These are phyloP conservation scores for Diadema setosum DNA, from an alignment of 35 echinoderm and acorn worm genomes.

Conservation along the genomic window DNA sequence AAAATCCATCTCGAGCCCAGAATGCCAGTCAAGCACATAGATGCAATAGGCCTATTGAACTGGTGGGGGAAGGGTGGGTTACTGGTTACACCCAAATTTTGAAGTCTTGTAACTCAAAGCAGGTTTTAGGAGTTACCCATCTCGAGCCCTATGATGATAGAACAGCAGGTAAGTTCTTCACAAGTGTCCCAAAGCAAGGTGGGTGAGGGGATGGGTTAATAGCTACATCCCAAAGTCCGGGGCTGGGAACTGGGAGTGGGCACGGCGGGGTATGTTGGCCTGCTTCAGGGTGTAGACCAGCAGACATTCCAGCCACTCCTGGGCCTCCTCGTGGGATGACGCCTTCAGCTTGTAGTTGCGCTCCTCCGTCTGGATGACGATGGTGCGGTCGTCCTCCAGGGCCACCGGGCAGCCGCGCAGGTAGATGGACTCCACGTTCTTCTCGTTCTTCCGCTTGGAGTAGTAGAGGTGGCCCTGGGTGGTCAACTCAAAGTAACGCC, in stretches of 20 bases:
- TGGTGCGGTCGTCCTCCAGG: constrained; percentile 84
- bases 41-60: too few species aligned
- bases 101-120: too few species aligned
- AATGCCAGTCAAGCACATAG: too few species aligned
- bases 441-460: constrained; percentile 93
- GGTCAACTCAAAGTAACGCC: constrained; percentile 94
- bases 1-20: too few species aligned
- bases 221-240: neutral
- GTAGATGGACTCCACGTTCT: constrained; percentile 95
- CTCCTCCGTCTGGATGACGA: constrained; percentile 76
- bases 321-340: constrained; percentile 44
- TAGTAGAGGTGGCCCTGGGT: constrained; percentile 89
- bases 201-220: too few species aligned
- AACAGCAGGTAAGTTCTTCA: too few species aligned
- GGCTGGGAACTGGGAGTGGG: neutral
- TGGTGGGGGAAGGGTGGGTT: too few species aligned
- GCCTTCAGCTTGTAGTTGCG: constrained; percentile 81
- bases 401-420: constrained; percentile 68
- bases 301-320: constrained; percentile 79
- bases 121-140: too few species aligned
- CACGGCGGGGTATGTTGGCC: constrained; percentile 38
- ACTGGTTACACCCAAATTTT: too few species aligned
- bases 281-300: constrained; percentile 78
- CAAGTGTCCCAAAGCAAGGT: too few species aligned
- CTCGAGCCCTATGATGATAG: too few species aligned